phyloP scores from a whole-genome alignment of 2,113 vertebrate genomes.

The Cheilinus undulatus region DNA sequence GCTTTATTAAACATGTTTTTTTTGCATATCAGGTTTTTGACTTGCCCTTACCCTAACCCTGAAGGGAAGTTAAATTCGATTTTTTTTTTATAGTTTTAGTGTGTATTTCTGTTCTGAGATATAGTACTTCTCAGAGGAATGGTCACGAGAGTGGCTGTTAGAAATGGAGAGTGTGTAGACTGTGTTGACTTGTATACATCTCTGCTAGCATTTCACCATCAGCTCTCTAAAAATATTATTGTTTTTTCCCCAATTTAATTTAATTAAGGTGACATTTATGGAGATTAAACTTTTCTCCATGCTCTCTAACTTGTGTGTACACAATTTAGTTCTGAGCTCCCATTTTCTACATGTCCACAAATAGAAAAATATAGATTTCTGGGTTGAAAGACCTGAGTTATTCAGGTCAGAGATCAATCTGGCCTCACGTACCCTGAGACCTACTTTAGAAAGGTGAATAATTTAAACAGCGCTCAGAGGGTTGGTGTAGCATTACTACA shows the following conservation, averaged over 20 bases:
- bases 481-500: conserved; percentile 69
- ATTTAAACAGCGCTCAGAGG: conserved; percentile 70
- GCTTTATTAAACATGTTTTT: no score
- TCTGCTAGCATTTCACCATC: neutral
- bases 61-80: no score
- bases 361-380: conserved; percentile 74
- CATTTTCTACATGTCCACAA: conserved; percentile 35
- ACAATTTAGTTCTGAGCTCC: conserved; percentile 6
- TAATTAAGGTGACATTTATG: no score
- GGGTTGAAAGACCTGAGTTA: conserved; percentile 9
- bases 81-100: no score
- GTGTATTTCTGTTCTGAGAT: no score
- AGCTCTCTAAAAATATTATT: neutral
- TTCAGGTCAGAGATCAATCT: conserved; percentile 72
- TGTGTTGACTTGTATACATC: neutral
- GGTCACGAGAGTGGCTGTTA: no score
- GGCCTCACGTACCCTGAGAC: conserved; percentile 56
- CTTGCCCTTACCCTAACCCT: no score
- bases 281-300: neutral
- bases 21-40: no score
- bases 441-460: conserved; percentile 77
- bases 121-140: no score
- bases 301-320: neutral
- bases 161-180: no score
- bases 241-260: no score